Conservation (phyloP, 2,888 invertebrate genomes). For the Epicampocera succincta region DNA sequence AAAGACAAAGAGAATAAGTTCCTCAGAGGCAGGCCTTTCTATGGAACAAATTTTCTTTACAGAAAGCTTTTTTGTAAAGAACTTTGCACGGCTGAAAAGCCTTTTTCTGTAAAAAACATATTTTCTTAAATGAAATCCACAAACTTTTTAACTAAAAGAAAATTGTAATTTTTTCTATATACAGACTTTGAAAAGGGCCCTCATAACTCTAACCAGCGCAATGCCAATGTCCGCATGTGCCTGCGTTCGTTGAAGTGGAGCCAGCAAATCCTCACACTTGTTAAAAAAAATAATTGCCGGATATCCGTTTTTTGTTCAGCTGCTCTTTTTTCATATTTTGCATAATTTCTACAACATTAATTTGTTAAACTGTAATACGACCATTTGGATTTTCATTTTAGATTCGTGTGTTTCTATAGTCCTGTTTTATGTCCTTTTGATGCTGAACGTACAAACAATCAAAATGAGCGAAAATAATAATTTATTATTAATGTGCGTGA, state of each 20-base stretch:
- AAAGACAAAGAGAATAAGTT: no score
- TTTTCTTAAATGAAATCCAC: no score
- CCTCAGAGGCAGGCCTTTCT: no score
- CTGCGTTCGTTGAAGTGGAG: background rate
- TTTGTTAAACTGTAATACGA: slow-evolving; percentile 46
- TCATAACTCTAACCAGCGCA: no score
- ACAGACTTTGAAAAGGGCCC: no score
- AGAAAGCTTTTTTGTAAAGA: no score
- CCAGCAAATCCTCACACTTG: slow-evolving; percentile 53
- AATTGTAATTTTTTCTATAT: no score
- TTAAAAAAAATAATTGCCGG: slow-evolving; percentile 63
- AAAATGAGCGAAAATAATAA: slow-evolving; percentile 28
- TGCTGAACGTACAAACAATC: slow-evolving; percentile 12
- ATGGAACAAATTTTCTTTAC: no score
- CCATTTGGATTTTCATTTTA: slow-evolving; percentile 2
- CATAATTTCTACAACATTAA: slow-evolving; percentile 38
- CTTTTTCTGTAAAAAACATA: no score
- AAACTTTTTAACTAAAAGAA: no score
- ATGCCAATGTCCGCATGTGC: background rate
- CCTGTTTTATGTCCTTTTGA: slow-evolving; percentile 56
- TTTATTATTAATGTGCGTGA: slow-evolving; percentile 61
- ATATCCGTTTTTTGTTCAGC: slow-evolving; percentile 55
- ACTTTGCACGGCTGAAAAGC: no score
- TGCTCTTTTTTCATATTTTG: slow-evolving; percentile 41
- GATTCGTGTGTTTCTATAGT: background rate